Percentiles rank a stretch among this genome's conserved stretches.
Conservation (phyloP, 2,888 invertebrate genomes). For the Lithodes maja region DNA sequence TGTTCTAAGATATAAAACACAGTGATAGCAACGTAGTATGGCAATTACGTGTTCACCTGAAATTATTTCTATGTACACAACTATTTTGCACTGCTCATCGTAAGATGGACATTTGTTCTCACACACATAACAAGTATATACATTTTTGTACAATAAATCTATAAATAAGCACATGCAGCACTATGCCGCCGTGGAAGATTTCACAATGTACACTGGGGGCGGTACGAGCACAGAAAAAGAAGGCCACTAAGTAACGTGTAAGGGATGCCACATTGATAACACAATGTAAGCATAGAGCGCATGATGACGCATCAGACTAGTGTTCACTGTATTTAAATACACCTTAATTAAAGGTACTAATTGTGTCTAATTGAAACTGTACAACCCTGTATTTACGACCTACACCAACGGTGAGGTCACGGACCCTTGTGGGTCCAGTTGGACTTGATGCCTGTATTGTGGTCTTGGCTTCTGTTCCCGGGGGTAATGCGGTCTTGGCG, state of each 20-base stretch:
- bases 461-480: constrained; percentile 53
- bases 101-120: neutral
- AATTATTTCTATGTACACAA: neutral
- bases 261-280: constrained; percentile 35
- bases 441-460: constrained; percentile 58
- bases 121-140: neutral
- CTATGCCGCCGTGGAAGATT: neutral
- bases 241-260: constrained; percentile 41
- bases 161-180: neutral
- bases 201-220: constrained; percentile 20
- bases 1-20: neutral
- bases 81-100: neutral
- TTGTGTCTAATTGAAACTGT: constrained; percentile 2
- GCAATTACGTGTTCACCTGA: neutral
- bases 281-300: constrained; percentile 53
- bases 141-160: neutral
- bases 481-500: constrained; percentile 51
- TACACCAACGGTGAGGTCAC: constrained; percentile 59
- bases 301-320: constrained; percentile 48
- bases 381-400: constrained; percentile 38
- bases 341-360: constrained; percentile 57
- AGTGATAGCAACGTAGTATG: neutral
- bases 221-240: constrained; percentile 40
- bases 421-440: constrained; percentile 44
- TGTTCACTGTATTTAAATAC: constrained; percentile 62